These are phyloP conservation scores for Drosophila trapezifrons DNA, from an alignment of 1,140 invertebrate genomes.

Conservation along the genomic window DNA sequence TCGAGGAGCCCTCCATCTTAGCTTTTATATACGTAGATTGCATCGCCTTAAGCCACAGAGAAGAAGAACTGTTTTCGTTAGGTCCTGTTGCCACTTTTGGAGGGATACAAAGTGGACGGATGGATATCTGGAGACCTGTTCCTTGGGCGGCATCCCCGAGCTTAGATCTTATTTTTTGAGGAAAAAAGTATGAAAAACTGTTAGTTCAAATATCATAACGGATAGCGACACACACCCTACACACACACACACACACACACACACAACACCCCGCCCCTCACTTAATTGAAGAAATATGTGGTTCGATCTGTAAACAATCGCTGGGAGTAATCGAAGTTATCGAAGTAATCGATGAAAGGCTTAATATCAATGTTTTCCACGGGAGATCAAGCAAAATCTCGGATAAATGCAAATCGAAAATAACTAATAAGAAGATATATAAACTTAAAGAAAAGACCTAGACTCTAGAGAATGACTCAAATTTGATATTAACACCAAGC, in stretches of 20 bases:
- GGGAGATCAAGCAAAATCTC: slow-evolving; percentile 11
- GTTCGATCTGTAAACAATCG: slow-evolving; percentile 8
- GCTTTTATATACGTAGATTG: slow-evolving; percentile 37
- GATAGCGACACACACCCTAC: slow-evolving; percentile 40
- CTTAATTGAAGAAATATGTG: background rate
- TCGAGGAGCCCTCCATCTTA: slow-evolving; percentile 12
- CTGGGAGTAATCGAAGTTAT: slow-evolving; percentile 24
- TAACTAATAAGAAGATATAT: slow-evolving; percentile 2
- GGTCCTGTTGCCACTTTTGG: slow-evolving; percentile 1
- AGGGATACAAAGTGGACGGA: background rate
- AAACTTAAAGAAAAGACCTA: slow-evolving; percentile 27
- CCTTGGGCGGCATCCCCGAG: slow-evolving; percentile 34
- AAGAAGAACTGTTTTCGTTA: slow-evolving; percentile 15
- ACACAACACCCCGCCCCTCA: slow-evolving; percentile 10
- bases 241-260: slow-evolving; percentile 8
- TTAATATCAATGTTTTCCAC: slow-evolving; percentile 16
- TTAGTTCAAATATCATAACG: slow-evolving; percentile 71
- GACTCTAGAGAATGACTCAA: slow-evolving; percentile 12
- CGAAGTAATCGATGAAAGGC: slow-evolving; percentile 9
- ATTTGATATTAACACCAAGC: slow-evolving; percentile 27
- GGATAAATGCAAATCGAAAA: slow-evolving; percentile 15
- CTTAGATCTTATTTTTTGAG: slow-evolving; percentile 57
- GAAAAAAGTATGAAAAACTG: slow-evolving; percentile 54
- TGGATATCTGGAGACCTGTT: slow-evolving; percentile 5
- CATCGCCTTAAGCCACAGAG: slow-evolving; percentile 18